Base-by-base conservation (phyloP, 1,140 invertebrate genomes). In the Mylabris phalerata region DNA sequence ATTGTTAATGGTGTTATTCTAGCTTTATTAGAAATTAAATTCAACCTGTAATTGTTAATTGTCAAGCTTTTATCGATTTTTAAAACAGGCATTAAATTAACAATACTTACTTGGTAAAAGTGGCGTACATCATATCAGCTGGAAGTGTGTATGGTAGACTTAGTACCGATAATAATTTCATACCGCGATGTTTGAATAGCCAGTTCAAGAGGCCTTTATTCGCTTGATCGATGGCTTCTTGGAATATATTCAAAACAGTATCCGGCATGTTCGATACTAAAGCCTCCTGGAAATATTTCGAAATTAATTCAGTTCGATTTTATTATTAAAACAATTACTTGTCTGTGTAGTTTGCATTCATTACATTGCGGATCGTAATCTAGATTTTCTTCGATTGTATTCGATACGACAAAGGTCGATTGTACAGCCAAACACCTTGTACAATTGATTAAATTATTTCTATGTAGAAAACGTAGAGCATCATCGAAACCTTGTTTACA, bases 401-500 rank as follows among this genome's bases (percentile, higher is more conserved):
- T 85, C 9, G 88, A 85, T 9, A 92, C 80, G 54, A 88, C 82
- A 70, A 88, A 91, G 0, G 88, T 89, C 0, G 89, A 88, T 65
- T 90, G 88, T 3, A 92, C 87, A 0, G 89, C 84, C 25, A 94
- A 77, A 73, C 92, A 94, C 42, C 87, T 78, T 0, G 86, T 89
- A 69, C 92, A 94, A 61, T 85, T 90, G 54, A 94, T 92, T 49
- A 94, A 76, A 75, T 93, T 94, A 72, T 96, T 95, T 58, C 87
- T 84, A 63, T 95, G 92, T 47, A 98, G 77, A 77, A 95, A 98
- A 52, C 88, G 82, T 0, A 98, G 78, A 0, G 94, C 92, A 76
- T 99, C 96, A 67, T 98, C 93, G 73, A 98, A 99, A 13, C 95
- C 96, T 78, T 98, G 95, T 68, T 95, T 91, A 73, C 95, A 98